Percentiles rank a stretch among this genome's conserved stretches.
These are phyloP conservation scores for Scaptomyza montana DNA, from an alignment of 1,140 invertebrate species.

Conservation along the genomic window DNA sequence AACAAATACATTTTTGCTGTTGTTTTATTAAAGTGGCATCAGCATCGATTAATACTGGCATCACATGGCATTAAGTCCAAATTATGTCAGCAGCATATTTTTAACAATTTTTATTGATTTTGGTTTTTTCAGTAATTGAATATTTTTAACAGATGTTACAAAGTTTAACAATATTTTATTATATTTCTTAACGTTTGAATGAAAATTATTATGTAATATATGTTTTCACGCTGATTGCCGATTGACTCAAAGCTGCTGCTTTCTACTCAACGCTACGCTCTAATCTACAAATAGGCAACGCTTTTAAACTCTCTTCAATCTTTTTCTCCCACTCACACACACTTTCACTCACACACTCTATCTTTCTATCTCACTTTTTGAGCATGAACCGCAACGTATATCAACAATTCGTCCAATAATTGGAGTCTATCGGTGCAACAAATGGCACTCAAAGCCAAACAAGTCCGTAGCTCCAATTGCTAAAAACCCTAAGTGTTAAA, in stretches of 20 bases:
- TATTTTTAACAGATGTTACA: neutral
- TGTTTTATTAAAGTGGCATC: constrained; percentile 13
- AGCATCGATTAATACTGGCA: constrained; percentile 18
- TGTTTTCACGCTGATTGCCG: neutral
- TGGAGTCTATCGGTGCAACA: constrained; percentile 71
- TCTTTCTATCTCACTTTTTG: constrained; percentile 39
- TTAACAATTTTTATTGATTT: neutral
- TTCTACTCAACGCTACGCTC: constrained; percentile 40
- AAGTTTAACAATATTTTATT: neutral
- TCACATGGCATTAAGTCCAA: constrained; percentile 24
- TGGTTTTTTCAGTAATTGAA: neutral
- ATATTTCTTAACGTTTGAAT: too few relatives aligned
- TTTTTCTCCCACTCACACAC: neutral
- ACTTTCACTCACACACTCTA: constrained; percentile 13
- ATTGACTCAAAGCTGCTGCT: neutral
- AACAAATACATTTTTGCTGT: constrained; percentile 19
- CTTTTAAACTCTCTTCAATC: constrained; percentile 32
- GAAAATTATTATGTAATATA: too few relatives aligned
- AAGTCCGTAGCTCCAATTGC: constrained; percentile 75
- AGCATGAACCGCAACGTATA: constrained; percentile 81
- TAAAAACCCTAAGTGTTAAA: constrained; percentile 80
- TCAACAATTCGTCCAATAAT: constrained; percentile 82
- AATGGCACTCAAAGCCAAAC: constrained; percentile 54
- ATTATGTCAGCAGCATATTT: constrained; percentile 6
- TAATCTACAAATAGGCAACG: constrained; percentile 34